Evolutionary conservation across 2,888 invertebrate genomes (phyloP).

Genomic region (Ernsta delagoae): DNA sequence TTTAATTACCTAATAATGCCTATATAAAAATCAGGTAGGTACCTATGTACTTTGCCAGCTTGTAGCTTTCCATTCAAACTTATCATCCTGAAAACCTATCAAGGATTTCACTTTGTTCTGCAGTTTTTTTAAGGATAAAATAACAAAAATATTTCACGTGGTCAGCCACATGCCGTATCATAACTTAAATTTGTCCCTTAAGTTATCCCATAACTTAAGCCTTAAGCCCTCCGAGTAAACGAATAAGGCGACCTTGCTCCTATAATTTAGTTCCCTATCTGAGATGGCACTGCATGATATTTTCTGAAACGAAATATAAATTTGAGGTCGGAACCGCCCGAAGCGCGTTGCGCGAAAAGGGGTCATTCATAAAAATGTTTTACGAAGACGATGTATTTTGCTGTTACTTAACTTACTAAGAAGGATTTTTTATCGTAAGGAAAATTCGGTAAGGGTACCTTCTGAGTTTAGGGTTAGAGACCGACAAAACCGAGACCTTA

Average conservation of each 20-base stretch:
- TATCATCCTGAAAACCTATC: too few species aligned
- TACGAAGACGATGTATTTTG: background rate
- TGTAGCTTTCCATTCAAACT: too few species aligned
- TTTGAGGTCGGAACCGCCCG: slow-evolving; percentile 16
- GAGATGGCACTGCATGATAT: slow-evolving; percentile 21
- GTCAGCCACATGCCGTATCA: slow-evolving; percentile 11
- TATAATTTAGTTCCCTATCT: slow-evolving; percentile 18
- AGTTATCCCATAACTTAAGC: slow-evolving; percentile 29
- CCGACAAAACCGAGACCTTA: too few species aligned
- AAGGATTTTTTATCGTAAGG: background rate
- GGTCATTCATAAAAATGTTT: slow-evolving; percentile 15
- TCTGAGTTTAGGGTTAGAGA: too few species aligned
- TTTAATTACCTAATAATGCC: too few species aligned
- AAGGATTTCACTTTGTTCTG: too few species aligned
- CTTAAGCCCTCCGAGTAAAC: slow-evolving; percentile 12
- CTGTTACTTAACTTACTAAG: slow-evolving; percentile 1
- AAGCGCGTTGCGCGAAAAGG: slow-evolving; percentile 14
- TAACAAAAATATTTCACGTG: slow-evolving; percentile 10
- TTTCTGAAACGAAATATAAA: slow-evolving; percentile 16
- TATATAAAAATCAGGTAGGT: too few species aligned
- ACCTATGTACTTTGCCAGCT: too few species aligned
- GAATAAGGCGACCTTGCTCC: slow-evolving; percentile 19
- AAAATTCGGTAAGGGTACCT: background rate
- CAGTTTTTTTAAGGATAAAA: too few species aligned
- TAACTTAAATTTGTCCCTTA: slow-evolving; percentile 27